Evolutionary conservation across 30 jellyfish, hydroid and myxozoan genomes (phyloP).

Genomic region (Cassiopea xamachana): DNA sequence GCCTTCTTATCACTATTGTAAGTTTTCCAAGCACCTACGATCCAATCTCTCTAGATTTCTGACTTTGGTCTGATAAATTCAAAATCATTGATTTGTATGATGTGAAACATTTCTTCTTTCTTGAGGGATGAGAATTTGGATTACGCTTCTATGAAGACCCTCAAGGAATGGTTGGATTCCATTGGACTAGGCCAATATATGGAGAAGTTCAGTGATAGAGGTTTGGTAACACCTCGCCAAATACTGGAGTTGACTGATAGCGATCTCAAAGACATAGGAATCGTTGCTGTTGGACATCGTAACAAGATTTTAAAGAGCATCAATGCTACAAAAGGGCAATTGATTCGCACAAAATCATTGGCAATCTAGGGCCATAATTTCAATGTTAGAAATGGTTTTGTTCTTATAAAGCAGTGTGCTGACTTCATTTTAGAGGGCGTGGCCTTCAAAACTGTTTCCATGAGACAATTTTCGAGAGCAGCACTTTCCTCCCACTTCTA

Average conservation of each 20-base stretch:
- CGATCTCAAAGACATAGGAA: constrained; percentile 75
- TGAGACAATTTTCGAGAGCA: too few relatives aligned
- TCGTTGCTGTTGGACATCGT: constrained; percentile 92
- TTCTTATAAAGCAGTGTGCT: too few relatives aligned
- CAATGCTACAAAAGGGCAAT: constrained; percentile 84
- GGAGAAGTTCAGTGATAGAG: constrained; percentile 75
- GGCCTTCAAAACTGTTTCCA: too few relatives aligned
- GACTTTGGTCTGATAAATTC: too few relatives aligned
- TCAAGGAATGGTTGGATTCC: constrained; percentile 95
- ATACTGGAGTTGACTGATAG: constrained; percentile 67
- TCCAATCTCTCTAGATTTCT: too few relatives aligned
- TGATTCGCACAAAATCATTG: constrained; percentile 57
- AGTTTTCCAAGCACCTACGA: too few relatives aligned
- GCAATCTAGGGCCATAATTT: constrained; percentile 6
- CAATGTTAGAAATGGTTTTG: too few relatives aligned
- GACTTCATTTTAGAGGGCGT: too few relatives aligned
- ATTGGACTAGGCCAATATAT: constrained; percentile 86
- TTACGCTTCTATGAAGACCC: constrained; percentile 88
- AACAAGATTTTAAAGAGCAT: constrained; percentile 85
- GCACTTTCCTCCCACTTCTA: too few relatives aligned
- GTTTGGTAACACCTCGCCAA: constrained; percentile 92
- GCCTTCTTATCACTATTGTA: too few relatives aligned
- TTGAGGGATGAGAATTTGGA: constrained; percentile 93
- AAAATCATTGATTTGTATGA: too few relatives aligned
- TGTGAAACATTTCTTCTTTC: background rate